These are phyloP conservation scores for Axis porcinus DNA, from an alignment of 2,113 vertebrate genomes.

Conservation along the genomic window DNA sequence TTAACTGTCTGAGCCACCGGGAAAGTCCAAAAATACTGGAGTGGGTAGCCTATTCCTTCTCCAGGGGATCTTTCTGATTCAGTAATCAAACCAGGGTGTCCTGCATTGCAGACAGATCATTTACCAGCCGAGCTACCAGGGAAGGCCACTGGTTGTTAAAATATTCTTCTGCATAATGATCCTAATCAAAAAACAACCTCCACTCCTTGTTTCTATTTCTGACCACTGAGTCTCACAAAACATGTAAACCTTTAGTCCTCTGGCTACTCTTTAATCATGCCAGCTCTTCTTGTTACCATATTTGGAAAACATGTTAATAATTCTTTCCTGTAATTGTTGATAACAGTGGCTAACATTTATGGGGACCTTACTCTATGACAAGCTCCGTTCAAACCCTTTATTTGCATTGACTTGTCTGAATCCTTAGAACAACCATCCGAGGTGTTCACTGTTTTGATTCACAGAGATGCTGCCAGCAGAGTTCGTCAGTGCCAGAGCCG, in stretches of 20 bases:
- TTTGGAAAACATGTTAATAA: not conserved
- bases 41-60: not conserved
- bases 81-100: not conserved
- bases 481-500: not conserved
- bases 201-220: not conserved
- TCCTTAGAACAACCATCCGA: not conserved
- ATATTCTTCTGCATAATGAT: not conserved
- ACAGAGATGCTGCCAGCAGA: not conserved
- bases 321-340: not conserved
- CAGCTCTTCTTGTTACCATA: not conserved
- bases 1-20: not conserved
- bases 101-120: not conserved
- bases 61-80: not conserved
- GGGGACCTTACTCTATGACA: not conserved
- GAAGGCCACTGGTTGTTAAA: not conserved
- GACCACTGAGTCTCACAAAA: not conserved
- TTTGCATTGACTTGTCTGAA: not conserved
- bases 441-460: not conserved
- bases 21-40: not conserved
- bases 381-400: not conserved
- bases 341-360: not conserved
- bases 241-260: not conserved
- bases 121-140: not conserved
- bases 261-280: not conserved
- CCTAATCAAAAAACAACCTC: not conserved